A percentile compares a stretch with the other conserved stretches of the same genome.
phyloP scores from a whole-genome alignment of 2,888 invertebrate species.

The Halocaridina rubra region DNA sequence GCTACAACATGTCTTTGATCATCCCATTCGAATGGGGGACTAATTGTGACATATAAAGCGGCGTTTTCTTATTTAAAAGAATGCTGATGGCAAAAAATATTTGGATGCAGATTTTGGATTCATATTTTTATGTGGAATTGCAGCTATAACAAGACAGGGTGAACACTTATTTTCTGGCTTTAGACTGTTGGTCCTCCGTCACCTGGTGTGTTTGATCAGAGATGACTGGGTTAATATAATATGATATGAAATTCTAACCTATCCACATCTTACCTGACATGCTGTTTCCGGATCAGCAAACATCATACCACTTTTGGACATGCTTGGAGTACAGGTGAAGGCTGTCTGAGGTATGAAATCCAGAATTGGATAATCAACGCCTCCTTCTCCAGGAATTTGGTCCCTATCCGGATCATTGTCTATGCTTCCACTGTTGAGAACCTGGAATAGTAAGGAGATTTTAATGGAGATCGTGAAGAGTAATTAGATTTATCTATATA shows the following conservation, averaged over 20 bases:
- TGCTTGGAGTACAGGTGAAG: constrained; percentile 17
- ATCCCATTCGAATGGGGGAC: no score
- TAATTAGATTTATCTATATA: no score
- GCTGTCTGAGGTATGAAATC: constrained; percentile 23
- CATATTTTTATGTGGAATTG: not conserved
- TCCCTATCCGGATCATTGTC: constrained; percentile 37
- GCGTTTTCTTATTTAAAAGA: no score
- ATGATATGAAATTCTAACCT: no score
- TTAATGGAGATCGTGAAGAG: no score
- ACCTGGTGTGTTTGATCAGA: no score
- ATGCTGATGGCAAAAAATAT: no score
- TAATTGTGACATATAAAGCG: no score
- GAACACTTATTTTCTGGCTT: not conserved
- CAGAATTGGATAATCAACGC: constrained; percentile 41
- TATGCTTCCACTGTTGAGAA: not conserved
- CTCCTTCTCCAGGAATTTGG: constrained; percentile 41
- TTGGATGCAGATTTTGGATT: not conserved
- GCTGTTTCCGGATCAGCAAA: constrained; percentile 42
- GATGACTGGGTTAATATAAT: no score
- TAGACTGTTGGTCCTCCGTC: not conserved
- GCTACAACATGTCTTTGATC: no score
- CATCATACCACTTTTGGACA: constrained; percentile 16
- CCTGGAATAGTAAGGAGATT: no score
- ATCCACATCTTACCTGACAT: constrained; percentile 24
- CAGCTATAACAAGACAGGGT: not conserved